Base-by-base conservation (phyloP, 2,888 invertebrate species). In the Psylliodes chrysocephalus region DNA sequence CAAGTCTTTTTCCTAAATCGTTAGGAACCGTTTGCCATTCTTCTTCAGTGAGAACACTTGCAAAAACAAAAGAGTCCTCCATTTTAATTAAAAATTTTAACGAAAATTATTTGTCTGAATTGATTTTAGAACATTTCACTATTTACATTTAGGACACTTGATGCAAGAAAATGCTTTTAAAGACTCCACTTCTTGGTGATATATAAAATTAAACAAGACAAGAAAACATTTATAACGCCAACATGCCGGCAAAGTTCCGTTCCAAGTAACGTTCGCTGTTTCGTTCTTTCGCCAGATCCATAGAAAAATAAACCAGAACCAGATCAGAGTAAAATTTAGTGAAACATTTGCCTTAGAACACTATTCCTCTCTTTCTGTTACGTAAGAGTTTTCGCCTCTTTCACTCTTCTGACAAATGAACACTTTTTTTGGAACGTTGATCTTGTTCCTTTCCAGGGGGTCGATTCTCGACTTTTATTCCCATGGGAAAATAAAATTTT, bases 1-100 rank as follows among this genome's bases (percentile, higher is more conserved):
- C 88, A 38, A 93, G 84, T 82, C 92, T 92, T 71, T 85, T 81
- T 19, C 84, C 84, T 65, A 88, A 81, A 72, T 82, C 84, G 62
- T 81, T 79, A 60, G 88, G 86, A 64, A 89, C 83, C 71, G 82
- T 82, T 49, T 82, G 78, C 78, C 87, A 83, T 79, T 89, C 89
- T 59, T 86, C 85, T 10, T 79, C 78, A 28, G 82, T 83, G 70
- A 89, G 77, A 64, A 86, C 78, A 53, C 81, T 65, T 28, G 76
- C 73, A 71, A 82, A 78, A 63, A 82, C 67, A 59, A 72, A 76
- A 40, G 73, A 68, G 40, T 70, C 74, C 60, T 78, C 78, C 82
- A 82, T 82, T 63, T 66, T 70, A 35, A 53, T 18, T 7, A 60
- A n/a, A 18, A 28, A 47, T 14, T 40, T 12, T 12, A 30, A 33